These are phyloP conservation scores for Leptinotarsa peninsularis DNA, from an alignment of 2,888 invertebrate genomes.

Conservation along the genomic window DNA sequence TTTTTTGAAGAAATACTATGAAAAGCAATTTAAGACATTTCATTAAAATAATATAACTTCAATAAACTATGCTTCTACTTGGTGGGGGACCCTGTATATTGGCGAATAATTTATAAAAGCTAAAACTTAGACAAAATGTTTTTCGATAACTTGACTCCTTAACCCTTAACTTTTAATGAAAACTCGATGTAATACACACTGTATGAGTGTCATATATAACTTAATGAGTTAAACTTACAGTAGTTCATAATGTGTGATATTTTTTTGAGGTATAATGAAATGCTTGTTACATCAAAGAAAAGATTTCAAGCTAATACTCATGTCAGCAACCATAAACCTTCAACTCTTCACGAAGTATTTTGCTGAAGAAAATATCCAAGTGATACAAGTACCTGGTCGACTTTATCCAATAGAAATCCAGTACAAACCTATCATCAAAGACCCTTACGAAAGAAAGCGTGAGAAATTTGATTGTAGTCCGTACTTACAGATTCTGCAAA, in stretches of 20 bases:
- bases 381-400: conserved; percentile 84
- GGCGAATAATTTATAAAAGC: no score
- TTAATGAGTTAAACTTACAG: no score
- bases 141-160: background rate
- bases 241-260: conserved; percentile 66
- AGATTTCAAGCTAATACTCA: conserved; percentile 90
- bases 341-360: conserved; percentile 94
- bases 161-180: no score
- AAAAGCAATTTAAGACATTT: no score
- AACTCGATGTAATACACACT: no score
- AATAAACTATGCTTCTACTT: no score
- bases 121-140: no score
- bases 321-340: conserved; percentile 99
- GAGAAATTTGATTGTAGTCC: conserved; percentile 92
- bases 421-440: conserved; percentile 80
- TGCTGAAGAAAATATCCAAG: conserved; percentile 78
- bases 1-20: no score
- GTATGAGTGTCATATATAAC: no score
- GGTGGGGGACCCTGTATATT: no score
- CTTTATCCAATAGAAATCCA: conserved; percentile 92
- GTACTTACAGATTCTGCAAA: conserved; percentile 90
- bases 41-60: no score
- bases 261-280: conserved; percentile 88
- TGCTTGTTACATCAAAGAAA: conserved; percentile 85
- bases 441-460: conserved; percentile 72